phyloP scores from a whole-genome alignment of 1,140 invertebrate genomes.

The Sycophaga agraensis region DNA sequence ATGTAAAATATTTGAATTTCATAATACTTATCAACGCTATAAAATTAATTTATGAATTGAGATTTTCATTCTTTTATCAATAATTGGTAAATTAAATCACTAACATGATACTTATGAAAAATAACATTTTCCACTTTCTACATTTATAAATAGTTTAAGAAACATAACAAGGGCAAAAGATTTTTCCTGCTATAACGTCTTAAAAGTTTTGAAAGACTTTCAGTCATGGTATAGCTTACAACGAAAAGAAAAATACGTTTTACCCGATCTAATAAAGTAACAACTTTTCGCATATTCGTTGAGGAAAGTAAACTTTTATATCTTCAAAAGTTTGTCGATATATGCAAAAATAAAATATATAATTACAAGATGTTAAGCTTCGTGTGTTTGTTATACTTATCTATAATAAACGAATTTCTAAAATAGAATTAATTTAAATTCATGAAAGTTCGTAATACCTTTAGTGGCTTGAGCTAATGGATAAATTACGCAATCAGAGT shows the following conservation, averaged over 20 bases:
- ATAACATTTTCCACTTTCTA: too few relatives aligned
- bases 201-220: not conserved
- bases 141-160: too few relatives aligned
- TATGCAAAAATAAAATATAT: conserved; percentile 5
- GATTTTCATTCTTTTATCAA: too few relatives aligned
- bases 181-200: not conserved
- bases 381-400: not conserved
- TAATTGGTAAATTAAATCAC: too few relatives aligned
- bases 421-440: conserved; percentile 24
- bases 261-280: not conserved
- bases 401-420: conserved; percentile 16
- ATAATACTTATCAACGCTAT: too few relatives aligned
- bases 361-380: conserved; percentile 19
- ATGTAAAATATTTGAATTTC: too few relatives aligned
- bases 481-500: conserved; percentile 6
- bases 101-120: too few relatives aligned
- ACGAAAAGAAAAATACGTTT: not conserved
- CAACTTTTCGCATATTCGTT: not conserved
- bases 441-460: conserved; percentile 1
- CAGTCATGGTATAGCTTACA: not conserved
- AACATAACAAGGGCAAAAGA: too few relatives aligned
- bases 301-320: not conserved
- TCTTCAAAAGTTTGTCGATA: not conserved
- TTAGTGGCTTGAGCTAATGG: not conserved
- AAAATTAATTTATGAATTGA: too few relatives aligned